Evolutionary conservation across 2,113 vertebrate genomes (phyloP).

Genomic region (Heterotis niloticus): DNA sequence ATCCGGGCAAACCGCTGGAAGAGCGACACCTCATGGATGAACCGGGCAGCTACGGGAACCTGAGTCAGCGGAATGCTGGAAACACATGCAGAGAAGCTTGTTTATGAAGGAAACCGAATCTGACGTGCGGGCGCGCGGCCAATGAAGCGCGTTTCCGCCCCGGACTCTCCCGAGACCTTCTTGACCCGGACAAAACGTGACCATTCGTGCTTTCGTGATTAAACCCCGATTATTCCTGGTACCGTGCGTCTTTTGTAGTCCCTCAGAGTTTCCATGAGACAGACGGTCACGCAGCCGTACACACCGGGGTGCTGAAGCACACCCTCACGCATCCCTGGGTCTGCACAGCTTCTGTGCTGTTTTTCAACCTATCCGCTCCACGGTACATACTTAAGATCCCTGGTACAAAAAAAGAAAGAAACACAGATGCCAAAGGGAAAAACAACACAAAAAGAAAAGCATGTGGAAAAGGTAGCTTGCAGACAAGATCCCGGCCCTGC

Average conservation of each 20-base stretch:
- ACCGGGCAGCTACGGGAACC: neutral
- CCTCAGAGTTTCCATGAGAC: neutral
- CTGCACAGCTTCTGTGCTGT: neutral
- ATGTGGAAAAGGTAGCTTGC: conserved; percentile 48
- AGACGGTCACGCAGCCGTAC: neutral
- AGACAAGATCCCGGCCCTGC: conserved; percentile 47
- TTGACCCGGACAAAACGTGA: neutral
- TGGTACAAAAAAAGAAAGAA: conserved; percentile 22
- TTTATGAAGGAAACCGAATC: neutral
- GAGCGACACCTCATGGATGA: neutral
- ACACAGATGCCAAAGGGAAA: conserved; percentile 45
- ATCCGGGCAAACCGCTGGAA: neutral
- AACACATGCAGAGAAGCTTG: neutral
- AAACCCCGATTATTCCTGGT: neutral
- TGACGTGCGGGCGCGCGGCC: neutral
- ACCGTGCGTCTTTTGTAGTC: neutral
- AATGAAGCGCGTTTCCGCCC: neutral
- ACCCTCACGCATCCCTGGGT: neutral
- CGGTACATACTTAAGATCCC: conserved; percentile 21
- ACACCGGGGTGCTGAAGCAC: neutral
- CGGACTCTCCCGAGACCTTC: conserved; percentile 2
- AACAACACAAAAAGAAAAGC: conserved; percentile 41
- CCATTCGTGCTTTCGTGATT: neutral
- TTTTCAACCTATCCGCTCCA: conserved; percentile 33
- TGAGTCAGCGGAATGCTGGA: neutral